These are phyloP conservation scores for Melanotaenia nigrans DNA, from an alignment of 2,797 vertebrate genomes.

Conservation along the genomic window DNA sequence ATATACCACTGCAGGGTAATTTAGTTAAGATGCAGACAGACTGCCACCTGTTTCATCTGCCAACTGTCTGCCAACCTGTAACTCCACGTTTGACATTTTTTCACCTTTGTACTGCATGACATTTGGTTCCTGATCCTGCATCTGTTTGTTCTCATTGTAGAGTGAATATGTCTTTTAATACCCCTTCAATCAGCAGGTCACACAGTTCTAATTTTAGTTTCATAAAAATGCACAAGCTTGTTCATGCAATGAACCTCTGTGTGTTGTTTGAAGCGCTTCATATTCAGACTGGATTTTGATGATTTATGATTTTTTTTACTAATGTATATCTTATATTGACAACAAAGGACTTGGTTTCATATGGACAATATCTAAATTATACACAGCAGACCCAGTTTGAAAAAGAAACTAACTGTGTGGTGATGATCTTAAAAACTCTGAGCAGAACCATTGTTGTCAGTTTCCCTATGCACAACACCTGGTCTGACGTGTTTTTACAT, in stretches of 20 bases:
- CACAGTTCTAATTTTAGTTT: neutral
- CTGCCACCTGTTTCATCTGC: neutral
- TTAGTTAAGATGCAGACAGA: neutral
- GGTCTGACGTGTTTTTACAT: slow-evolving; percentile 23
- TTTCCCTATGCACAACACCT: neutral
- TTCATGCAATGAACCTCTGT: neutral
- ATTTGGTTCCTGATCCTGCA: neutral
- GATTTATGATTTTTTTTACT: neutral
- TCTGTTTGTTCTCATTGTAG: neutral
- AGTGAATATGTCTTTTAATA: neutral
- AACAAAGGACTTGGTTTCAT: neutral
- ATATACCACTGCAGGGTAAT: neutral
- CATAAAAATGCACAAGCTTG: neutral
- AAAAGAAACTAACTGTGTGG: neutral
- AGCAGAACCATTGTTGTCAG: neutral
- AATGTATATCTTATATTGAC: neutral
- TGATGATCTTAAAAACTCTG: neutral
- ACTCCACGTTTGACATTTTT: neutral
- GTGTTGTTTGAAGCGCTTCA: neutral
- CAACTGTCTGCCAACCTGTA: neutral
- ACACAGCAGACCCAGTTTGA: neutral
- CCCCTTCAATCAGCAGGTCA: neutral
- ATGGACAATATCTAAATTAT: neutral
- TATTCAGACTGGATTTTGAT: neutral
- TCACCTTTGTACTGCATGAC: neutral